Base-by-base conservation (phyloP, 2,888 invertebrate genomes). In the Microdon myrmicae region DNA sequence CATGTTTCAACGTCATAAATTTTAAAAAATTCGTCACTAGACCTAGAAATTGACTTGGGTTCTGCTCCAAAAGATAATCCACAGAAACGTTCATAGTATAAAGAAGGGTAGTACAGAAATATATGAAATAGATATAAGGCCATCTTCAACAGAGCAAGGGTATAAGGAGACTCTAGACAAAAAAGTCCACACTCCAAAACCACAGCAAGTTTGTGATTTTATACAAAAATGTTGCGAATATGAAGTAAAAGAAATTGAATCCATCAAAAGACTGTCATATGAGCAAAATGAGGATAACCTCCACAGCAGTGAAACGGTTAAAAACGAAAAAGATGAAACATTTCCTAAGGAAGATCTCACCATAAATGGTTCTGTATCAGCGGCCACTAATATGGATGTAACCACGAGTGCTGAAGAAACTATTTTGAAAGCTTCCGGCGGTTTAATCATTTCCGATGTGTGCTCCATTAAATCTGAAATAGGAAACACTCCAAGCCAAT, bases 251-350 rank as follows among this genome's bases (percentile, higher is more conserved):
- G 64, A 58, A 23, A 32, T 31, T 13, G 58, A 64, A 19, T 45
- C 56, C 1, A 58, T 31, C 0, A 20, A 41, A 3, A 51, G 37
- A 9, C 32, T 58, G 14, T 58, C 22, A 22, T 58, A 37, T 51
- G 64, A 64, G 16, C 64, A 64, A 37, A 64, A 64, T 7, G 58
- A 64, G 6, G 64, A 64, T 22, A 64, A 64, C n/a, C 28, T 64
- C 2, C 64, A 64, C 9, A 70, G 54, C 43, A 70, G 71, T 45
- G 71, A 74, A 13, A 69, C 60, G 16, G 71, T 77, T 17, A 75
- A 75, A 45, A 70, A 71, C 29, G 71, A 71, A 10, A 68, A 74
- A n/a, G 74, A 71, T 48, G 74, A 72, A 19, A 43, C 72, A 19
- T 72, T 71, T 29, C 45, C 69, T 0, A 72, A 72, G 17, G 71